Base-by-base conservation (phyloP, 2,888 invertebrate species). In the Ypsolopha sequella region DNA sequence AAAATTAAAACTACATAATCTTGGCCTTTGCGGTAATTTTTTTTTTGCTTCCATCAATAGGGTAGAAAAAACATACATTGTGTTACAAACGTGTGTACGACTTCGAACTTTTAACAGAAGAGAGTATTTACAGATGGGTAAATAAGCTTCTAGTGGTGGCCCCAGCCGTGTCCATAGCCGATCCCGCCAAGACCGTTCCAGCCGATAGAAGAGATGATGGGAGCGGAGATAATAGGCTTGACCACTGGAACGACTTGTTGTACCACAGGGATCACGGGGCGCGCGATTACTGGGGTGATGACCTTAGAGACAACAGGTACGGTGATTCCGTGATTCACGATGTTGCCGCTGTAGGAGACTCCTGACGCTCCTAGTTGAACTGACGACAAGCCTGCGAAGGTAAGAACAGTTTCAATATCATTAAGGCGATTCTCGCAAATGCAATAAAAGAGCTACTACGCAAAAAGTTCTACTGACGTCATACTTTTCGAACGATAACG, bases 281-380 rank as follows among this genome's bases (percentile, higher is more conserved):
- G 54, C 7, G 36, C 11, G 44, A 51, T 45, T 2, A 24, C 24
- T 46, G 43, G 51, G 33, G 38, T 36, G 2, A 13, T 14, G 41
- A 54, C 47, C 38, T 52, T 51, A n/a, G 51, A 51, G 36, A 65
- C 59, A 39, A 66, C 58, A 24, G 74, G 73, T 52, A 77, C 54
- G 50, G 69, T 60, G 52, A 68, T 52, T 36, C 77, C 78, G 55
- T 78, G 79, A 68, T 78, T 73, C 57, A 80, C 56, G 54, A 70
- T 50, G 61, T 65, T 76, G 51, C 75, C 72, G 57, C 65, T 69
- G 49, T 65, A 64, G 36, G 70, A 69, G 11, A 66, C 69, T 39
- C 68, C 65, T 48, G 69, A 58, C 44, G 63, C 59, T 36, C 11
- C 43, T 11, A 14, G 8, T 10, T 60, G 53, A 53, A 58, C 54